These are phyloP conservation scores for Hypanus sabinus DNA, from an alignment of 2,113 vertebrate genomes.

Conservation along the genomic window DNA sequence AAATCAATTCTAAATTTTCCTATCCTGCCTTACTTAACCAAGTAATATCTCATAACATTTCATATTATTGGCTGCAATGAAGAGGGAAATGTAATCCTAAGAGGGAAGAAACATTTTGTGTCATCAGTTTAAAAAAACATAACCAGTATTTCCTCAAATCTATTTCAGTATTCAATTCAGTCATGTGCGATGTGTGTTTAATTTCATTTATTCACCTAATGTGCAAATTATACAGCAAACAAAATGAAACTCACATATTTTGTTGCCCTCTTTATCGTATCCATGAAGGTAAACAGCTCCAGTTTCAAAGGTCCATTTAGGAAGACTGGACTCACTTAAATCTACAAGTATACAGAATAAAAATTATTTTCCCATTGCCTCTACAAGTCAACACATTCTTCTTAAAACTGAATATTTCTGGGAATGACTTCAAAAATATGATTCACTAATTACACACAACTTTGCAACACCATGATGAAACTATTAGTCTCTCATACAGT, in stretches of 20 bases:
- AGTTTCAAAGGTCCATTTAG: constrained; percentile 78
- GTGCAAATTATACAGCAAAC: neutral
- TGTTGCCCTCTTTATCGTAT: constrained; percentile 94
- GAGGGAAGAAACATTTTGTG: neutral
- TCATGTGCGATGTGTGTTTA: neutral
- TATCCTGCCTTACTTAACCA: neutral
- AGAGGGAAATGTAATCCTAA: neutral
- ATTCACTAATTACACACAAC: neutral
- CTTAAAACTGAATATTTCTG: neutral
- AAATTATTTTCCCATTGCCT: neutral
- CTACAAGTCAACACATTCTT: neutral
- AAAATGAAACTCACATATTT: constrained; percentile 72
- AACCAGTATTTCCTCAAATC: neutral
- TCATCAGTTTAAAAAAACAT: neutral
- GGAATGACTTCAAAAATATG: neutral
- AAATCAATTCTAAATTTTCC: too few relatives aligned
- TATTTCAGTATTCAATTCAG: neutral
- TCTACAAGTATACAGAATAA: constrained; percentile 58
- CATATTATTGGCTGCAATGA: too few relatives aligned
- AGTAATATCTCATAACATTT: neutral
- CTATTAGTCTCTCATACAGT: neutral
- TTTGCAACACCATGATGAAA: too few relatives aligned
- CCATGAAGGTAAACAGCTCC: constrained; percentile 86
- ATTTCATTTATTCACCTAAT: neutral
- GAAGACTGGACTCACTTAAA: constrained; percentile 77